A percentile compares a stretch with the other conserved stretches of the same genome.
phyloP scores from a whole-genome alignment of 2,888 invertebrate genomes.

The Drosophila siamana region DNA sequence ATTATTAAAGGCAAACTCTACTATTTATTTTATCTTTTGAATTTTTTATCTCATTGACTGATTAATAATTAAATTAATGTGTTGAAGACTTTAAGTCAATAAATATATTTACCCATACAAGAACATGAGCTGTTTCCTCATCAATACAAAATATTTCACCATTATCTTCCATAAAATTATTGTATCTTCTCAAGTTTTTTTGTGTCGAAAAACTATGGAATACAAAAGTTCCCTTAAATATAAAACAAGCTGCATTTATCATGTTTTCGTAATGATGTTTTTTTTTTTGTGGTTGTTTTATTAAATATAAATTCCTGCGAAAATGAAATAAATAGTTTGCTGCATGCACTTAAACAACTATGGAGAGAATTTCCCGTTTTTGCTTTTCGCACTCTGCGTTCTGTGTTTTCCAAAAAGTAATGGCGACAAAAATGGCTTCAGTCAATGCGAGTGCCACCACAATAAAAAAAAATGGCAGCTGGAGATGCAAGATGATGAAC shows the following conservation, averaged over 20 bases:
- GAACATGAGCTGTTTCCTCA: too few species aligned
- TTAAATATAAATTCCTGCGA: constrained; percentile 71
- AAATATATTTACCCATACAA: too few species aligned
- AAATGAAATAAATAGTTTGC: constrained; percentile 79
- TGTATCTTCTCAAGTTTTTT: too few species aligned
- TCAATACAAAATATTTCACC: too few species aligned
- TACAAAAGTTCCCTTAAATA: neutral
- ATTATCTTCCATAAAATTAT: too few species aligned
- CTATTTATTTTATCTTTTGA: too few species aligned
- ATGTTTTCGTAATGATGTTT: constrained; percentile 12
- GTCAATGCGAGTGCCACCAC: constrained; percentile 56
- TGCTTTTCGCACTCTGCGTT: constrained; percentile 22
- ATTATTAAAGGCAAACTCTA: too few species aligned
- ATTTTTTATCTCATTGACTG: too few species aligned
- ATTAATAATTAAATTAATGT: too few species aligned
- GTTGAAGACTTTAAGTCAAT: too few species aligned
- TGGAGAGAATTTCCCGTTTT: constrained; percentile 48
- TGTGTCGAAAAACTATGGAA: too few species aligned
- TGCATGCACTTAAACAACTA: constrained; percentile 75
- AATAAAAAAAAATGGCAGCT: neutral
- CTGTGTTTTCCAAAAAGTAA: constrained; percentile 37
- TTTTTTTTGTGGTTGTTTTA: constrained; percentile 25
- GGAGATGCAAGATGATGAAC: constrained; percentile 30
- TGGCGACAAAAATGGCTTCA: constrained; percentile 74
- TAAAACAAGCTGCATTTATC: neutral